Evolutionary conservation across 2,888 invertebrate genomes (phyloP).

Genomic region (Tridacna gigas): DNA sequence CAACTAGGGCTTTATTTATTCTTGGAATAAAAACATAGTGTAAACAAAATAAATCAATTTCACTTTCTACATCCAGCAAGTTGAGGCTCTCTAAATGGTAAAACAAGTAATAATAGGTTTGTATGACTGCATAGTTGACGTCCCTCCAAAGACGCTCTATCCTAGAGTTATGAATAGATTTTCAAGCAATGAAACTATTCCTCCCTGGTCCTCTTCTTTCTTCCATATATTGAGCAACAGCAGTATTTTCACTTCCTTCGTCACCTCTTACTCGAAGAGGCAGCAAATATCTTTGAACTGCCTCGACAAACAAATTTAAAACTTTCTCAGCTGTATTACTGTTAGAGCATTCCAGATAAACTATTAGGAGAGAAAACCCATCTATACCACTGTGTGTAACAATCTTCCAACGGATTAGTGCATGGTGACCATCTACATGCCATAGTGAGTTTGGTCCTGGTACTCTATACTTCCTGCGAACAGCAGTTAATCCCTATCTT

Average conservation of each 20-base stretch:
- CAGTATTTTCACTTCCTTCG: slow-evolving; percentile 45
- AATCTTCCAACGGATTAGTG: neutral
- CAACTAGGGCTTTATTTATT: slow-evolving; percentile 28
- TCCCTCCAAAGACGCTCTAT: slow-evolving; percentile 58
- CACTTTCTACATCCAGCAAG: slow-evolving; percentile 32
- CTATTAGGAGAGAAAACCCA: neutral
- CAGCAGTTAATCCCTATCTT: neutral
- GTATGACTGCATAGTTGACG: slow-evolving; percentile 37
- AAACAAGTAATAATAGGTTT: slow-evolving; percentile 42
- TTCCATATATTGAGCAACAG: slow-evolving; percentile 45
- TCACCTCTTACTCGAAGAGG: slow-evolving; percentile 49
- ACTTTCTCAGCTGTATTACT: neutral
- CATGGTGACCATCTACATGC: slow-evolving; percentile 3
- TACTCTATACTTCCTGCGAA: neutral
- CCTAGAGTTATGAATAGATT: slow-evolving; percentile 44
- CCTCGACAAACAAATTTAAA: neutral
- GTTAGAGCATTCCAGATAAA: neutral
- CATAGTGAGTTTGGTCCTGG: neutral
- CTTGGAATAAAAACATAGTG: slow-evolving; percentile 47
- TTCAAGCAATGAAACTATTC: slow-evolving; percentile 46
- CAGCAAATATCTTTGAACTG: slow-evolving; percentile 35
- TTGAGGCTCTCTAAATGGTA: slow-evolving; percentile 27
- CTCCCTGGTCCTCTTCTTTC: slow-evolving; percentile 22
- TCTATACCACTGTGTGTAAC: slow-evolving; percentile 4
- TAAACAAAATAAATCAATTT: slow-evolving; percentile 42